These are phyloP conservation scores for Sarcophilus harrisii DNA, from an alignment of 2,797 vertebrate genomes.

Conservation along the genomic window DNA sequence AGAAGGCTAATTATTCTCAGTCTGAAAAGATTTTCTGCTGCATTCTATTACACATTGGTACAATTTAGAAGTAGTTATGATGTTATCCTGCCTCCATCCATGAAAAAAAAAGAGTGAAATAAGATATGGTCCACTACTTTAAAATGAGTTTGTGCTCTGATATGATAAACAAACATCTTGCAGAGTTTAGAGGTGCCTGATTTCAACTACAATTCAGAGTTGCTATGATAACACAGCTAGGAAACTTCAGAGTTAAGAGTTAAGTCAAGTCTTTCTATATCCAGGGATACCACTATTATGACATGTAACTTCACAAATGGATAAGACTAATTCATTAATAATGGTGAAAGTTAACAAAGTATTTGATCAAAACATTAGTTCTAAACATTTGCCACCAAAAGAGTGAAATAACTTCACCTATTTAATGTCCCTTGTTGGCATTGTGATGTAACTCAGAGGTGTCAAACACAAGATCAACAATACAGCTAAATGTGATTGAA, in stretches of 20 bases:
- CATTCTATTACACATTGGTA: constrained; percentile 65
- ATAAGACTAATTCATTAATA: constrained; percentile 45
- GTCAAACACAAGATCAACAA: background rate
- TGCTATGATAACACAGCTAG: background rate
- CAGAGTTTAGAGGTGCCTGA: constrained; percentile 36
- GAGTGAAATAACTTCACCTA: constrained; percentile 58
- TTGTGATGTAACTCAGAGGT: background rate
- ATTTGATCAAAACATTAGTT: constrained; percentile 46
- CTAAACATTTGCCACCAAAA: constrained; percentile 53
- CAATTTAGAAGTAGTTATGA: constrained; percentile 71
- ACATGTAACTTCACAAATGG: constrained; percentile 11
- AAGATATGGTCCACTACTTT: background rate
- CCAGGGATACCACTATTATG: constrained; percentile 22
- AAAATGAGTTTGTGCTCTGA: constrained; percentile 57
- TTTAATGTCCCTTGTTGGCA: constrained; percentile 41
- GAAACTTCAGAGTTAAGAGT: background rate
- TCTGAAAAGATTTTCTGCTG: constrained; percentile 72
- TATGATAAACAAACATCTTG: constrained; percentile 58
- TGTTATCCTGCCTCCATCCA: constrained; percentile 40
- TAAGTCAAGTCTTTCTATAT: constrained; percentile 43
- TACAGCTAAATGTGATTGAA: background rate
- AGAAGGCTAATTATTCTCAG: constrained; percentile 78
- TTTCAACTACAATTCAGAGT: background rate
- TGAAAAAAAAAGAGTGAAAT: constrained; percentile 41
- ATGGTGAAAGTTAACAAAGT: constrained; percentile 51